A percentile compares a stretch with the other conserved stretches of the same genome.
phyloP scores from a whole-genome alignment of 2,888 invertebrate genomes.

The Macrophya annulata region DNA sequence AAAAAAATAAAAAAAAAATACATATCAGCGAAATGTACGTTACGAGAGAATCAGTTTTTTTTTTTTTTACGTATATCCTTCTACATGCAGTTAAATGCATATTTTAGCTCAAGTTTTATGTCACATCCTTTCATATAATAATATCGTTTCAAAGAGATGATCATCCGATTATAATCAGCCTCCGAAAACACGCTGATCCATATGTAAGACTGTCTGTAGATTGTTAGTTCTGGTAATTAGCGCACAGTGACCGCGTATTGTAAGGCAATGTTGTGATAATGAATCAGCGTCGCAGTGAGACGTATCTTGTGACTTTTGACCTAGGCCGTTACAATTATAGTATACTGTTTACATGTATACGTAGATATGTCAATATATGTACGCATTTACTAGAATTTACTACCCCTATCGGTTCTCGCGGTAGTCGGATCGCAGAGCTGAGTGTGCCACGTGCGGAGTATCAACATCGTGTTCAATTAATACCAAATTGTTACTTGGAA shows the following conservation, averaged over 20 bases:
- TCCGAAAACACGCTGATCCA: neutral
- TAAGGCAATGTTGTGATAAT: constrained; percentile 68
- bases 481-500: neutral
- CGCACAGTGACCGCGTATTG: constrained; percentile 53
- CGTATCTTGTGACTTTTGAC: constrained; percentile 72
- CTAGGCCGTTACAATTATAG: constrained; percentile 58
- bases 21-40: neutral
- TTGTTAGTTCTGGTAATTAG: constrained; percentile 30
- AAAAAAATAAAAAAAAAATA: neutral
- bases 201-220: constrained; percentile 17
- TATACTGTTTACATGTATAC: constrained; percentile 44
- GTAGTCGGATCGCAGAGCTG: constrained; percentile 47
- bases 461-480: constrained; percentile 30
- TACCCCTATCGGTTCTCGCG: constrained; percentile 54
- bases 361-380: constrained; percentile 44
- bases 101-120: neutral
- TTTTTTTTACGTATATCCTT: neutral
- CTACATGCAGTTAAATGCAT: neutral
- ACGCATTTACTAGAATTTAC: constrained; percentile 49
- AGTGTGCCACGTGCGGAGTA: constrained; percentile 51
- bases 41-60: no score
- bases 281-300: constrained; percentile 70
- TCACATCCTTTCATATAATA: neutral
- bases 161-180: neutral
- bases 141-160: neutral